Evolutionary conservation across 92 coral and sea anemone species (phyloP).

Genomic region (Virgularia gustaviana): DNA sequence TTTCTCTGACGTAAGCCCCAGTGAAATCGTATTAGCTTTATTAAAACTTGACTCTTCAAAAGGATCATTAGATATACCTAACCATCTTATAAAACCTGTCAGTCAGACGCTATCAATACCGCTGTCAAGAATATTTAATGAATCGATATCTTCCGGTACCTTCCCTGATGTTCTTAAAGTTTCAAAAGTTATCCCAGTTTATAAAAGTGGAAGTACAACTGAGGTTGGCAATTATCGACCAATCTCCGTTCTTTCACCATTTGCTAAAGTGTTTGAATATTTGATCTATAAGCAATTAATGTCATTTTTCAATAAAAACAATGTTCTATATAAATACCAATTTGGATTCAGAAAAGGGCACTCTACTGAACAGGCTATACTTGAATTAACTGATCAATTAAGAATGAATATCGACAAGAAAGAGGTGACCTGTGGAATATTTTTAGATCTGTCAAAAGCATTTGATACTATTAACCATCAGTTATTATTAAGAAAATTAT

Average conservation of each 20-base stretch:
- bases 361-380: constrained; percentile 50
- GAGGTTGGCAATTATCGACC: constrained; percentile 50
- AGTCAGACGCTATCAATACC: constrained; percentile 41
- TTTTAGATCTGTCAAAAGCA: constrained; percentile 56
- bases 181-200: constrained; percentile 48
- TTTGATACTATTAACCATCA: constrained; percentile 57
- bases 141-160: constrained; percentile 47
- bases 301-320: constrained; percentile 26
- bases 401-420: constrained; percentile 45
- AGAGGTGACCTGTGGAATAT: constrained; percentile 51
- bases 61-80: constrained; percentile 29
- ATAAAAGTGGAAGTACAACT: constrained; percentile 45
- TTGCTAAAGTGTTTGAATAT: constrained; percentile 44
- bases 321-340: constrained; percentile 45
- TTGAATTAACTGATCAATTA: constrained; percentile 45
- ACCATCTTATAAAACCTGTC: constrained; percentile 42
- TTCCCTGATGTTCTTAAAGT: constrained; percentile 50
- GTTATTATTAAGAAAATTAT: constrained; percentile 41
- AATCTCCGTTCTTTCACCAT: constrained; percentile 42
- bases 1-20: no score
- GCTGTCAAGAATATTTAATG: constrained; percentile 46
- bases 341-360: constrained; percentile 55
- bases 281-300: constrained; percentile 36
- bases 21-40: no score
- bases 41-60: no score